Conservation (phyloP, 2,113 vertebrate species). For the Zootoca vivipara region DNA sequence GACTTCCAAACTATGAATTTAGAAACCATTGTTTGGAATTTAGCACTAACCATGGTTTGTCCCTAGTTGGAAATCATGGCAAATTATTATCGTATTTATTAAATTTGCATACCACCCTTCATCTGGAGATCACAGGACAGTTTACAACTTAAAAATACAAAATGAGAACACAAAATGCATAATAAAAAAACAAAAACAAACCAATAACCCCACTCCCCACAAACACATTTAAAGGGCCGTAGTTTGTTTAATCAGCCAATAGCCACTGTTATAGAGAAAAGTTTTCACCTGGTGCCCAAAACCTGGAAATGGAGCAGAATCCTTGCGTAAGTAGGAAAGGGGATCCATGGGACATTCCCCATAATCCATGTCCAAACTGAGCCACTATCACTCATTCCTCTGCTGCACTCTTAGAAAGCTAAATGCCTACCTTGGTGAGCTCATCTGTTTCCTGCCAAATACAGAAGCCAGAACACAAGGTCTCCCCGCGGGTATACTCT, state of each 20-base stretch:
- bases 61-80: neutral
- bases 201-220: too few species aligned
- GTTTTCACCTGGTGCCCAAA: neutral
- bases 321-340: neutral
- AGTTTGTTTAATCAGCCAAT: neutral
- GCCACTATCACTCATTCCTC: neutral
- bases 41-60: neutral
- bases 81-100: neutral
- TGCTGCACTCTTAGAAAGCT: neutral
- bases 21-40: neutral
- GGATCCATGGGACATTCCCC: neutral
- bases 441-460: slow-evolving; percentile 83
- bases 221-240: too few species aligned
- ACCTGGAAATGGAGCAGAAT: neutral
- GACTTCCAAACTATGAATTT: neutral
- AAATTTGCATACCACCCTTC: too few species aligned
- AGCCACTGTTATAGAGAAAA: neutral
- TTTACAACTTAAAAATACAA: too few species aligned
- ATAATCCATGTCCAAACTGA: neutral
- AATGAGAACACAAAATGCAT: too few species aligned
- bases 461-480: slow-evolving; percentile 92
- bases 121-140: too few species aligned
- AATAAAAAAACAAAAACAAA: neutral
- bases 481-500: slow-evolving; percentile 84
- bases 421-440: slow-evolving; percentile 82